These are phyloP conservation scores for Patella caerulea DNA, from an alignment of 2,888 invertebrate genomes.

Conservation along the genomic window DNA sequence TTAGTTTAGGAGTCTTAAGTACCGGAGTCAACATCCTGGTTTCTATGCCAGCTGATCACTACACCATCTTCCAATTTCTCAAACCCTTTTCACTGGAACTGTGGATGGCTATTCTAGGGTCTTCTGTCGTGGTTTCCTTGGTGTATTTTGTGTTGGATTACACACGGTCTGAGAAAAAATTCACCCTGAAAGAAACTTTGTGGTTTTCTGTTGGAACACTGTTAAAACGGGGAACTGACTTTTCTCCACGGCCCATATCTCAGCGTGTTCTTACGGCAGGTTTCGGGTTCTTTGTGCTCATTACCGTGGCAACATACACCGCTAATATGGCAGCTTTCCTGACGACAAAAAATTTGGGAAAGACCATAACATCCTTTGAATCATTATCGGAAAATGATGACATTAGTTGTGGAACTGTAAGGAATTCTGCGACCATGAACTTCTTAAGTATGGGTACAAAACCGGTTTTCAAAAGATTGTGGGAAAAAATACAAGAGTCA, in stretches of 20 bases:
- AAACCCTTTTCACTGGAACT: conserved; percentile 58
- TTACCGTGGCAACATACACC: conserved; percentile 63
- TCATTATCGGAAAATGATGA: conserved; percentile 47
- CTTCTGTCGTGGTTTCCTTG: conserved; percentile 50
- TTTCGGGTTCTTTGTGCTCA: conserved; percentile 63
- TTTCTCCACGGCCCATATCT: conserved; percentile 55
- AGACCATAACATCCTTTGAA: conserved; percentile 51
- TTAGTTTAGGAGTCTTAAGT: conserved; percentile 59
- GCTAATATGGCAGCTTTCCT: conserved; percentile 66
- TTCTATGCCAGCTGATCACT: conserved; percentile 49
- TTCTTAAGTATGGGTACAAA: conserved; percentile 41
- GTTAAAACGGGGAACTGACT: conserved; percentile 61
- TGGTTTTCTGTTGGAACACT: conserved; percentile 60
- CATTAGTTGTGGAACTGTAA: conserved; percentile 48
- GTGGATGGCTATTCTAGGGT: conserved; percentile 63
- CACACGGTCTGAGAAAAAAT: conserved; percentile 47
- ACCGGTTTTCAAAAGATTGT: conserved; percentile 42
- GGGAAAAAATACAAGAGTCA: conserved; percentile 35
- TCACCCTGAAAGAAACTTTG: conserved; percentile 54
- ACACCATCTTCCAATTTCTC: conserved; percentile 63
- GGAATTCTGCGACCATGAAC: conserved; percentile 57
- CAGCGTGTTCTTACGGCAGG: conserved; percentile 61
- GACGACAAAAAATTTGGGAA: conserved; percentile 57
- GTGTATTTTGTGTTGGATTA: conserved; percentile 56
- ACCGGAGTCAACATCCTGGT: conserved; percentile 62